Conservation (phyloP, 37 sponge, comb jelly and placozoan species). For the Amphimedon queenslandica region DNA sequence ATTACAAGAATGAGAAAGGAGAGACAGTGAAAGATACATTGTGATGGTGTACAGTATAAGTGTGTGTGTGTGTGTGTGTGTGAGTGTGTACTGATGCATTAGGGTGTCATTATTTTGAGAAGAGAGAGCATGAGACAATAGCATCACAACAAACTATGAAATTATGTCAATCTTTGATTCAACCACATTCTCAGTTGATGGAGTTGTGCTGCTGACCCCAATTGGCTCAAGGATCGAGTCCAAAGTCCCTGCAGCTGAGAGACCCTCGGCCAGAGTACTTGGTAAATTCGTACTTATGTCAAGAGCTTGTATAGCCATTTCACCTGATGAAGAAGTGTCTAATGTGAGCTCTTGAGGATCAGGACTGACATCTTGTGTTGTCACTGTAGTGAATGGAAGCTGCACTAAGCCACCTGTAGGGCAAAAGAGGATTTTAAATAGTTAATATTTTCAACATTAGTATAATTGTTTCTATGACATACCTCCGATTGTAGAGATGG, state of each 20-base stretch:
- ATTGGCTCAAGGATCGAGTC: conserved; percentile 77
- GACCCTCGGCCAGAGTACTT: background rate
- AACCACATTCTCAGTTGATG: conserved; percentile 20
- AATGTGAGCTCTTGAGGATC: background rate
- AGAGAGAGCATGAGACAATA: background rate
- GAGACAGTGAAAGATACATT: no score
- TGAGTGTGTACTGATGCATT: background rate
- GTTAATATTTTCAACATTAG: background rate
- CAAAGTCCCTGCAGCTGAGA: conserved; percentile 43
- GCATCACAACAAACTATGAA: background rate
- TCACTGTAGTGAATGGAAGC: background rate
- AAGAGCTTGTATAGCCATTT: background rate
- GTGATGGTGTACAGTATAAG: background rate
- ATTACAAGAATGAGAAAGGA: no score
- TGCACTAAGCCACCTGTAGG: background rate
- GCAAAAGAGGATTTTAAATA: background rate
- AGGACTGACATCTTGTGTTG: background rate
- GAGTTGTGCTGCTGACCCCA: conserved; percentile 43
- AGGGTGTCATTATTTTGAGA: background rate
- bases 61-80: background rate
- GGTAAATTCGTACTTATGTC: background rate
- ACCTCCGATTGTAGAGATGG: conserved; percentile 2
- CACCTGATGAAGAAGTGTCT: background rate
- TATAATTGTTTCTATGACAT: background rate
- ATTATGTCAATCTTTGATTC: conserved; percentile 18